phyloP scores from a whole-genome alignment of 2,888 invertebrate species.

The Nebria salina region DNA sequence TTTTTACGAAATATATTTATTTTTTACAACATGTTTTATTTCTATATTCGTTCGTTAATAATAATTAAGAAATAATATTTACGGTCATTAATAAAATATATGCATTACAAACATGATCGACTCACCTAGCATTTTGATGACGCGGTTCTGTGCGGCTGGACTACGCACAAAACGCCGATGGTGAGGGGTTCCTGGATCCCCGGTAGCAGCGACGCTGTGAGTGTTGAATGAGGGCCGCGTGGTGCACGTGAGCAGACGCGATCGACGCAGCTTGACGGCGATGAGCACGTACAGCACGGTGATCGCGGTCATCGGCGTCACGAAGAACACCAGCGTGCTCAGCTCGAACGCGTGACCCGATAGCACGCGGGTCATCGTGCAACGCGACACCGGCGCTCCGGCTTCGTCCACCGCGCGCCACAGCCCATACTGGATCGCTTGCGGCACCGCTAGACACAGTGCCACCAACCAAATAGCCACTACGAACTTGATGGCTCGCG shows the following conservation, averaged over 20 bases:
- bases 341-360: constrained; percentile 80
- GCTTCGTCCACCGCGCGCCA: constrained; percentile 66
- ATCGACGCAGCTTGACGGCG: constrained; percentile 75
- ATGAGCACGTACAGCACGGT: constrained; percentile 83
- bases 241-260: constrained; percentile 63
- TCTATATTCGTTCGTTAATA: no score
- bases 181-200: not conserved
- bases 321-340: constrained; percentile 84
- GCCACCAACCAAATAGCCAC: constrained; percentile 83
- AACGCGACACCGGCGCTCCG: constrained; percentile 56
- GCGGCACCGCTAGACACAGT: constrained; percentile 77
- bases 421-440: constrained; percentile 68
- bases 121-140: constrained; percentile 85
- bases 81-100: no score
- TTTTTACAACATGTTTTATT: no score
- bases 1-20: no score
- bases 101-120: constrained; percentile 48
- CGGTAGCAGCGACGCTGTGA: constrained; percentile 27
- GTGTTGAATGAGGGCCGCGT: constrained; percentile 2
- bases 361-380: constrained; percentile 65
- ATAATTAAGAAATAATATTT: no score
- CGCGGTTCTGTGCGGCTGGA: constrained; percentile 64
- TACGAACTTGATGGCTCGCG: constrained; percentile 84
- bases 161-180: constrained; percentile 49
- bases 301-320: constrained; percentile 87